phyloP scores from a whole-genome alignment of 2,797 vertebrate genomes.

The Erithacus rubecula region DNA sequence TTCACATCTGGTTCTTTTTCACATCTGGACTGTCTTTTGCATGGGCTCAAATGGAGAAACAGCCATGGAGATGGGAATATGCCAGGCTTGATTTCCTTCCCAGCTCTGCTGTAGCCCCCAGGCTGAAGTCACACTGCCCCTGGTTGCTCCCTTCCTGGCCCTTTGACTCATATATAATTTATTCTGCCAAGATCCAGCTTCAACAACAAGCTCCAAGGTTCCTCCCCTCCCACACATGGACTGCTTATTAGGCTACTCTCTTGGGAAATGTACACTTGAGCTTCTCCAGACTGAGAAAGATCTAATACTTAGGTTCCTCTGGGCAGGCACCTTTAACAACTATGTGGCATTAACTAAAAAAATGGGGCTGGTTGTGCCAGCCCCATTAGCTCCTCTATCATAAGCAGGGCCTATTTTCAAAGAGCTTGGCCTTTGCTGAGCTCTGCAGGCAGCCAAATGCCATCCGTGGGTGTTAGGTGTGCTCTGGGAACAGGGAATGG shows the following conservation, averaged over 20 bases:
- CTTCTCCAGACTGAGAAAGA: background rate
- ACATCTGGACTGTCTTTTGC: background rate
- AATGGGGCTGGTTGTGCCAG: background rate
- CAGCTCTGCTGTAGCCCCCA: background rate
- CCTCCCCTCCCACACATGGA: background rate
- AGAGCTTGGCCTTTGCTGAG: background rate
- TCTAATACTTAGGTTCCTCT: background rate
- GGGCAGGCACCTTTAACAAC: background rate
- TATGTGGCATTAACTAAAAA: rapidly evolving
- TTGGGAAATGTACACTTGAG: background rate
- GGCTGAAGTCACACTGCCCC: background rate
- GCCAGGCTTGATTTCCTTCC: background rate
- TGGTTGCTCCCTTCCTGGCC: background rate
- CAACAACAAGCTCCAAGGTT: background rate
- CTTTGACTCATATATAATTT: background rate
- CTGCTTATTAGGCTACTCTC: background rate
- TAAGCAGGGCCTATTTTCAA: background rate
- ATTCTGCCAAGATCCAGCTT: background rate
- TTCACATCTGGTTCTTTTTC: background rate
- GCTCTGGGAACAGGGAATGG: slow-evolving; percentile 24
- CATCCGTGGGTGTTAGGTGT: background rate
- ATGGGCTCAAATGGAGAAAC: background rate
- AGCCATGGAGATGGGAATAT: background rate
- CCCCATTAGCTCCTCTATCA: background rate
- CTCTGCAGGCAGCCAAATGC: background rate